These are phyloP conservation scores for Agonum fuliginosum DNA, from an alignment of 2,888 invertebrate genomes.

Conservation along the genomic window DNA sequence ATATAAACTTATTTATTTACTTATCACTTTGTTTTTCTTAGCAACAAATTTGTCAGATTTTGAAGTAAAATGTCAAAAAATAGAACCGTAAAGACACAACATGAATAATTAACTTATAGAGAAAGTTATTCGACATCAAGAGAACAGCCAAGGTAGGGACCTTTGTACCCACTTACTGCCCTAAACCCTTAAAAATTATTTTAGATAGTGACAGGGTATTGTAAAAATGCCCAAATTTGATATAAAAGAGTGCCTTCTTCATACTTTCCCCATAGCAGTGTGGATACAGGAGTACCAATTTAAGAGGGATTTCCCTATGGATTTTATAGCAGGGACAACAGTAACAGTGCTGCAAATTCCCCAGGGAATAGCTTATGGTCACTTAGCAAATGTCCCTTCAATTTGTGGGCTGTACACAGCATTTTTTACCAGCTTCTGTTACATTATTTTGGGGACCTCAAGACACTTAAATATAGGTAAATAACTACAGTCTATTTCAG, in stretches of 20 bases:
- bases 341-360: slow-evolving; percentile 91
- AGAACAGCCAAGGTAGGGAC: no score
- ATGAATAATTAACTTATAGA: no score
- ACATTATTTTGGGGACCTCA: slow-evolving; percentile 70
- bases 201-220: no score
- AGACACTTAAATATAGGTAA: slow-evolving; percentile 72
- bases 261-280: slow-evolving; percentile 75
- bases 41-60: no score
- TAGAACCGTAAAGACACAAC: no score
- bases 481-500: no score
- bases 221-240: no score
- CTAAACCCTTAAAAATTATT: no score
- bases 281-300: slow-evolving; percentile 80
- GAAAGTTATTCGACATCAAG: no score
- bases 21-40: no score
- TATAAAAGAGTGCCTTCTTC: not conserved
- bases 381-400: slow-evolving; percentile 75
- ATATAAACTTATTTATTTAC: not conserved
- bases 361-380: slow-evolving; percentile 80
- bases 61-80: no score
- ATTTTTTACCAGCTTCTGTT: slow-evolving; percentile 74
- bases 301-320: slow-evolving; percentile 77
- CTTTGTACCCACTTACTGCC: no score
- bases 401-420: slow-evolving; percentile 76
- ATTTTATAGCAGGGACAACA: slow-evolving; percentile 86